Evolutionary conservation across 1,140 invertebrate genomes (phyloP).

Genomic region (Tachypleus tridentatus): DNA sequence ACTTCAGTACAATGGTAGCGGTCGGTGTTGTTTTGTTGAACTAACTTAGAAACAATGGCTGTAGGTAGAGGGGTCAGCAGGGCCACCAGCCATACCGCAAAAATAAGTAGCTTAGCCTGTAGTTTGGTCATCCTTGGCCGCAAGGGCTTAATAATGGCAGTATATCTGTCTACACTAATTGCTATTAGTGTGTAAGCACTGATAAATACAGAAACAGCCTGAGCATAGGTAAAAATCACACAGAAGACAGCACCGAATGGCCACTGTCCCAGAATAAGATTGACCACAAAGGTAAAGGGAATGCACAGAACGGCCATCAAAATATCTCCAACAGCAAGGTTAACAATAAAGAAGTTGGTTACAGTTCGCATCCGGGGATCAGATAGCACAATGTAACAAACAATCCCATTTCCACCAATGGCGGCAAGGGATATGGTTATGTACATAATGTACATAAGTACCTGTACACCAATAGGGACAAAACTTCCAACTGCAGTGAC

Average conservation of each 20-base stretch:
- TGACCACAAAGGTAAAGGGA: constrained; percentile 67
- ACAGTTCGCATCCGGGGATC: constrained; percentile 53
- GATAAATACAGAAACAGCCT: constrained; percentile 66
- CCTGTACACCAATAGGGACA: constrained; percentile 16
- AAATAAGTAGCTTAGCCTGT: constrained; percentile 55
- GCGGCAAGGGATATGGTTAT: constrained; percentile 62
- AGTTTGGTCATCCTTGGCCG: constrained; percentile 60
- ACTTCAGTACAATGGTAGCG: constrained; percentile 11
- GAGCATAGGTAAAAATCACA: constrained; percentile 58
- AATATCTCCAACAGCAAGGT: constrained; percentile 70
- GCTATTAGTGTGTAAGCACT: constrained; percentile 73
- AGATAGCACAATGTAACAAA: constrained; percentile 73
- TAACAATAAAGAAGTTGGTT: constrained; percentile 76
- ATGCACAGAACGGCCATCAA: constrained; percentile 71
- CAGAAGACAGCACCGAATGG: constrained; percentile 66
- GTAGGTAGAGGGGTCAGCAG: constrained; percentile 67
- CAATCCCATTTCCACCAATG: constrained; percentile 65
- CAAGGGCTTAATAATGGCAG: constrained; percentile 76
- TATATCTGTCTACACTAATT: constrained; percentile 71
- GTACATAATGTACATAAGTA: constrained; percentile 50
- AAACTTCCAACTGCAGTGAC: too few relatives aligned
- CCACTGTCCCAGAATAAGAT: constrained; percentile 62
- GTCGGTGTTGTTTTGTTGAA: constrained; percentile 27
- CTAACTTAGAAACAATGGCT: constrained; percentile 45
- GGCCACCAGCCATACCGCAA: constrained; percentile 60